Evolutionary conservation across 2,888 invertebrate genomes (phyloP).

Genomic region (Drosophila incognita): DNA sequence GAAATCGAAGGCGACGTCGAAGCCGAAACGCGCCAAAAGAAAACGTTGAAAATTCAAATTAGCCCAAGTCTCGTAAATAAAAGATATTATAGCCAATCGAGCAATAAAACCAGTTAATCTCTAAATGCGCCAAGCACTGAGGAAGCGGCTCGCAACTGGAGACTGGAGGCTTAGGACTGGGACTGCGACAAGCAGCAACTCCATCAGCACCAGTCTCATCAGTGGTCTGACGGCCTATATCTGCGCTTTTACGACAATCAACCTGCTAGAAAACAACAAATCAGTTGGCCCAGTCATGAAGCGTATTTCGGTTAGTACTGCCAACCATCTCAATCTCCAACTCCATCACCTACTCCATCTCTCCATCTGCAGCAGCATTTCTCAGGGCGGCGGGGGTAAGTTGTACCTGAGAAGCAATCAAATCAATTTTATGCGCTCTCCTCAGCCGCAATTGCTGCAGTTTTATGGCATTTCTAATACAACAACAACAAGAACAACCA

Average conservation of each 20-base stretch:
- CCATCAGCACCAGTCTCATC: slow-evolving; percentile 36
- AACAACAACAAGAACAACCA: slow-evolving; percentile 33
- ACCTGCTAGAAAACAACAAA: slow-evolving; percentile 63
- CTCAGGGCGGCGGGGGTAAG: slow-evolving; percentile 48
- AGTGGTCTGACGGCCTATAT: slow-evolving; percentile 59
- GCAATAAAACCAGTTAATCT: slow-evolving; percentile 82
- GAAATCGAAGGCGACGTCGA: slow-evolving; percentile 29
- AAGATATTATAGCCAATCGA: slow-evolving; percentile 82
- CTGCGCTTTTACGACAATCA: slow-evolving; percentile 62
- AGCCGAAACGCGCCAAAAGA: slow-evolving; percentile 68
- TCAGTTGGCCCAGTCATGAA: slow-evolving; percentile 52
- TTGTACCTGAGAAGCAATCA: slow-evolving; percentile 62
- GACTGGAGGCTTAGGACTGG: slow-evolving; percentile 5
- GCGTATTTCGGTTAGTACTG: slow-evolving; percentile 59
- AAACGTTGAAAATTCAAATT: slow-evolving; percentile 84
- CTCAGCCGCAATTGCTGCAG: slow-evolving; percentile 59
- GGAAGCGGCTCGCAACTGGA: slow-evolving; percentile 42
- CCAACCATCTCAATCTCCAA: slow-evolving; percentile 18
- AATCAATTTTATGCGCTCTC: slow-evolving; percentile 72
- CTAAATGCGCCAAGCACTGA: slow-evolving; percentile 69
- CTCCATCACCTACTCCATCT: slow-evolving; percentile 7
- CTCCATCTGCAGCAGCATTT: slow-evolving; percentile 11
- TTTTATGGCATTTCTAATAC: slow-evolving; percentile 75
- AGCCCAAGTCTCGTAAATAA: slow-evolving; percentile 83
- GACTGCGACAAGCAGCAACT: slow-evolving; percentile 38